Conservation (phyloP, 2,888 invertebrate genomes). For the Chloroclysta siterata region DNA sequence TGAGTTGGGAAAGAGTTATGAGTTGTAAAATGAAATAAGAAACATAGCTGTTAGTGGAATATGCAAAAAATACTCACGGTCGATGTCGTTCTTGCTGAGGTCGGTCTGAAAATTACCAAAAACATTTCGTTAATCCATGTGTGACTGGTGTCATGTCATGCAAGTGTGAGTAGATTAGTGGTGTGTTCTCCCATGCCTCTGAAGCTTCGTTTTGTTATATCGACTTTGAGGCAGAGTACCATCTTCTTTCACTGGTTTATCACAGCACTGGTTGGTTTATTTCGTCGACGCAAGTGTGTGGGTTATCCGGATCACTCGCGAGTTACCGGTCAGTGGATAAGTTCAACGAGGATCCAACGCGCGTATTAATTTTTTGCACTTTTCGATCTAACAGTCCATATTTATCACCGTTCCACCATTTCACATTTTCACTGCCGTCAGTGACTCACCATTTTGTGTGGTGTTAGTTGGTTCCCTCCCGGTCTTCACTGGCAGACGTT, state of each 20-base stretch:
- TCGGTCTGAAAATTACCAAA: slow-evolving; percentile 90
- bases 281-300: slow-evolving; percentile 45
- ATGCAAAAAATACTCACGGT: slow-evolving; percentile 89
- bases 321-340: slow-evolving; percentile 77
- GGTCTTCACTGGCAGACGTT: slow-evolving; percentile 90
- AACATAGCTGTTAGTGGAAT: slow-evolving; percentile 17
- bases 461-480: slow-evolving; percentile 86
- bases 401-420: slow-evolving; percentile 76
- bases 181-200: slow-evolving; percentile 62
- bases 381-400: slow-evolving; percentile 66
- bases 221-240: slow-evolving; percentile 56
- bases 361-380: slow-evolving; percentile 60
- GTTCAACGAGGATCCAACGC: slow-evolving; percentile 62
- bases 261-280: slow-evolving; percentile 71
- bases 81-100: slow-evolving; percentile 94
- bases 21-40: not conserved
- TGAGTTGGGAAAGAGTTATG: too few relatives aligned
- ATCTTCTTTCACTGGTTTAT: slow-evolving; percentile 66
- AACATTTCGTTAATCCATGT: slow-evolving; percentile 76
- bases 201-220: slow-evolving; percentile 54
- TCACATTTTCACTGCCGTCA: slow-evolving; percentile 78
- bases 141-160: slow-evolving; percentile 61
- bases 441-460: slow-evolving; percentile 88
- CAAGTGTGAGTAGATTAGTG: slow-evolving; percentile 59
- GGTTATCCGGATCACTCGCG: slow-evolving; percentile 57